Base-by-base conservation (phyloP, 2,797 vertebrate species). In the Gallirallus australis region DNA sequence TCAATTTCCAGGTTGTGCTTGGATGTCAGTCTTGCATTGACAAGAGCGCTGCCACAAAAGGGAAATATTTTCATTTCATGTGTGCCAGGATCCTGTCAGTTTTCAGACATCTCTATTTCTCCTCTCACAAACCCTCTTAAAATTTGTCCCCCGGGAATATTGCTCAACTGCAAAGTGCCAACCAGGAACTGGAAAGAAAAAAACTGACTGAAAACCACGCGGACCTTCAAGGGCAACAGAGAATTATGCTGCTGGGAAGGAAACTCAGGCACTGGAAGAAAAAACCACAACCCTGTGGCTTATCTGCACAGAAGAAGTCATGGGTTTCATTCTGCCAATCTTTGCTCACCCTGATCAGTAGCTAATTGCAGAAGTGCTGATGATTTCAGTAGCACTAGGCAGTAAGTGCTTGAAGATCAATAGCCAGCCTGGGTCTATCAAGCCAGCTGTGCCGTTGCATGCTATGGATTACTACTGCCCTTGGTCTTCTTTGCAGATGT, bases 61-160 rank as follows among this genome's bases (percentile, higher is more conserved):
- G 54, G 52, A 93, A 93, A 91, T 93, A 73, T 92, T 96, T 87
- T 93, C 79, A 97, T 93, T 90, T 90, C 39, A 31, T 33, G 47
- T 92, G 81, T 90, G 84, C 92, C 89, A 91, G 91, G 79, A 89
- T 93, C 57, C 89, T 94, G 82, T 90, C 92, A 91, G 19, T 86
- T 96, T 95, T 93, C 76, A 93, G 84, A 96, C 84, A 95, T 96
- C 92, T 96, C 82, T 76, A 93, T 96, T 95, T 83, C 75, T 89
- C 20, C 60, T 83, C 47, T 93, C 84, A 69, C 47, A 82, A 93
- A 84, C 40, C 24, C 33, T 70, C 87, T 91, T 82, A 73, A 94
- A 92, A 82, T 87, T 50, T 87, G 35, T 85, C 94, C 69, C 33
- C 47, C 11, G 76, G 72, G 86, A 95, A 88, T 76, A 56, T 3